Evolutionary conservation across 1,140 invertebrate species (phyloP), one percentile per base, ranked within the genome.

Genomic region (Harpegnathos saltator): DNA sequence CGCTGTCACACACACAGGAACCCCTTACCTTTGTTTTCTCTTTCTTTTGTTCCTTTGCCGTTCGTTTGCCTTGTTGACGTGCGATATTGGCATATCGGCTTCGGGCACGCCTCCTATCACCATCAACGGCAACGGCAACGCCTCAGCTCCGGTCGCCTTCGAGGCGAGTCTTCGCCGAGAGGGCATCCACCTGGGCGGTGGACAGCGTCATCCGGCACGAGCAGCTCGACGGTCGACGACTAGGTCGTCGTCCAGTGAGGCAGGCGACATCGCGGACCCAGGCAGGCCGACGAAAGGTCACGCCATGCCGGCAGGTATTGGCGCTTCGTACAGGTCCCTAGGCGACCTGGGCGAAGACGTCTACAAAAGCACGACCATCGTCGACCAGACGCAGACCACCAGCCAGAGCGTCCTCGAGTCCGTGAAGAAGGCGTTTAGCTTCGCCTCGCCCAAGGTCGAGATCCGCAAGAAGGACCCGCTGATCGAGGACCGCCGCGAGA

Each of bases 401-500:
- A 89, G 94, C 15, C 91, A 94, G 58, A 95, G 95, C 81, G 92
- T 96, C 50, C 90, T 96, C 82, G 95, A 96, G 83, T 95, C 95
- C 75, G 93, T 96, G 66, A 96, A 96, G 94, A 96, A 95, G 92
- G 95, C 95, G 59, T 95, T 96, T 93, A 95, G 93, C 91, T 95
- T 96, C 91, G 93, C 94, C 58, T 91, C 93, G 29, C 93, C 94
- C 5, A 93, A 93, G 89, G 91, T 94, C 33, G 92, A 95, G 48
- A 91, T 93, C 50, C 94, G 93, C 85, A 95, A 95, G 85, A 95
- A 94, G 80, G 95, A 96, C 82, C 93, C 94, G 38, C 91, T 96
- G 66, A 95, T 96, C 84, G 93, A 93, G 66, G 92, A 94, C 80
- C 90, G 89, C 82, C 93, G 91, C 84, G 95, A 95, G 87, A 92